Conservation (phyloP, 2,797 vertebrate genomes). For the Pangasius larnaudii region DNA sequence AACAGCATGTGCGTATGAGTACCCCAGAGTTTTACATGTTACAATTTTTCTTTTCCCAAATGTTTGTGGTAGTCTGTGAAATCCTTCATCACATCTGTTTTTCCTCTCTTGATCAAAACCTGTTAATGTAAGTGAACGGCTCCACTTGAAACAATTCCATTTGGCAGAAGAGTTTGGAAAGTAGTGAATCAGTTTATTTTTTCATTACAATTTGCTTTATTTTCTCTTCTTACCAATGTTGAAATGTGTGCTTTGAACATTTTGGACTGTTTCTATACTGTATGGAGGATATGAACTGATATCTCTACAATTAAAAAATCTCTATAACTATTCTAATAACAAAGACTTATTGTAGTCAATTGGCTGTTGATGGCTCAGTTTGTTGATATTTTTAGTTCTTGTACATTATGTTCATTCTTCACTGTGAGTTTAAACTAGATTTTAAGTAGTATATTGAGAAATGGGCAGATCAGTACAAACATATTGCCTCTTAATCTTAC, state of each 20-base stretch:
- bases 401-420: not conserved
- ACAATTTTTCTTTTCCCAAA: not conserved
- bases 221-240: conserved; percentile 1
- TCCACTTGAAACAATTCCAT: not conserved
- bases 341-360: not conserved
- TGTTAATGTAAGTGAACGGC: not conserved
- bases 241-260: not conserved
- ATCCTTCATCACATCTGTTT: not conserved
- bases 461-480: not conserved
- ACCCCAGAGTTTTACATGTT: not conserved
- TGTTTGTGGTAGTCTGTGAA: not conserved
- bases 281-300: not conserved
- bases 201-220: not conserved
- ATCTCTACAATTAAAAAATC: not conserved
- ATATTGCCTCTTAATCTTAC: not conserved
- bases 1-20: not conserved
- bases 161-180: not conserved
- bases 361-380: not conserved
- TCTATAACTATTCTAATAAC: not conserved
- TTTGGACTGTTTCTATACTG: not conserved
- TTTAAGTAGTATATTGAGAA: not conserved
- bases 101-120: not conserved
- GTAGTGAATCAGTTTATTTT: not conserved
- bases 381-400: not conserved
- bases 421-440: not conserved